A percentile compares a stretch with the other conserved stretches of the same genome.
Evolutionary conservation across 2,797 vertebrate genomes (phyloP).

Genomic region (Aphelocoma californica): DNA sequence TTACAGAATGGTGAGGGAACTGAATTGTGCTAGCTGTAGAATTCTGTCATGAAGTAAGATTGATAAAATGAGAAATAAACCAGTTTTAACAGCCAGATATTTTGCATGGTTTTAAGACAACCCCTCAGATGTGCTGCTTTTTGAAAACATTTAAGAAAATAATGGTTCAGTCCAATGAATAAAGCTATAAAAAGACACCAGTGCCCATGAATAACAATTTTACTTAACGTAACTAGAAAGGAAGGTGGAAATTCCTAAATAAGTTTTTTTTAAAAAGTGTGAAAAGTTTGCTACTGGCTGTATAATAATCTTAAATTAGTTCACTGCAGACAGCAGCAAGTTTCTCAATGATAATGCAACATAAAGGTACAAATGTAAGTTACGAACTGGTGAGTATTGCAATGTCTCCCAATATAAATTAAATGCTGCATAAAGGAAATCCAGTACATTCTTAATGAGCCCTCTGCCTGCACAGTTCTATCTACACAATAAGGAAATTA

Average conservation of each 20-base stretch:
- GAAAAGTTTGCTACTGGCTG: not conserved
- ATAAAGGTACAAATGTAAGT: not conserved
- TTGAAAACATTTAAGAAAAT: not conserved
- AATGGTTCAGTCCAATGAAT: not conserved
- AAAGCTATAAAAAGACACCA: not conserved
- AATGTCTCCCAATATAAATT: not conserved
- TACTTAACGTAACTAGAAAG: not conserved
- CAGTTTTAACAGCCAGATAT: not conserved
- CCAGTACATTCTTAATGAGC: not conserved
- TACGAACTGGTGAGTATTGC: not conserved
- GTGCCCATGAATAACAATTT: not conserved
- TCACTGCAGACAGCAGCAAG: not conserved
- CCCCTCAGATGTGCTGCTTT: not conserved
- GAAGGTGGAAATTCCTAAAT: not conserved
- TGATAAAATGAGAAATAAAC: not conserved
- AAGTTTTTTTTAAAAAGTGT: rapidly evolving
- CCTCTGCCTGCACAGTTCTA: not conserved
- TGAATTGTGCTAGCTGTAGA: not conserved
- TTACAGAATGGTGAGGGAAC: not conserved
- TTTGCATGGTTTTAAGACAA: not conserved
- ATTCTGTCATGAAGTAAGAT: not conserved
- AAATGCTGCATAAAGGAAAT: not conserved
- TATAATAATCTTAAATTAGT: not conserved
- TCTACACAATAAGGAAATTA: rapidly evolving
- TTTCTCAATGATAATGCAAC: not conserved